Evolutionary conservation across 2,113 vertebrate genomes (phyloP).

Genomic region (Dipodomys stephensi): DNA sequence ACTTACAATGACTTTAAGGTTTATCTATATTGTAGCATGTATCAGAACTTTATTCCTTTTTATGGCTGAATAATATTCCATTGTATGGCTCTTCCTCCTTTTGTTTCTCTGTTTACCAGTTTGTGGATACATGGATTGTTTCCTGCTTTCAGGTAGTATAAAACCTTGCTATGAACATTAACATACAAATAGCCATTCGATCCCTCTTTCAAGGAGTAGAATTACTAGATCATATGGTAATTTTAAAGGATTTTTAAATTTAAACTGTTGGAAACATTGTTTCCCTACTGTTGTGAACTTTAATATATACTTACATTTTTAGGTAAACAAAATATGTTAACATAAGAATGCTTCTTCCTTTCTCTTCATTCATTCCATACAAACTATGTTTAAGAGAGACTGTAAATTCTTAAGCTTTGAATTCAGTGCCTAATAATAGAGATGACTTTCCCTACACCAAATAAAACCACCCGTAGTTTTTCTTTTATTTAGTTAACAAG

Average conservation of each 20-base stretch:
- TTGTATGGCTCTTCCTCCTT: not conserved
- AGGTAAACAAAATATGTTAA: not conserved
- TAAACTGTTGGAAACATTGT: slow-evolving; percentile 52
- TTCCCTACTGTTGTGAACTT: slow-evolving; percentile 38
- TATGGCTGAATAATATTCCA: not conserved
- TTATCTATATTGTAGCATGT: not conserved
- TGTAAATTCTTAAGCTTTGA: slow-evolving; percentile 64
- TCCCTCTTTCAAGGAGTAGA: not conserved
- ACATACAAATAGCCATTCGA: not conserved
- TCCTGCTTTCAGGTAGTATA: not conserved
- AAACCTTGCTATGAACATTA: not conserved
- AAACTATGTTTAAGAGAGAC: slow-evolving; percentile 27
- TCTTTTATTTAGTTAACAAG: slow-evolving; percentile 77
- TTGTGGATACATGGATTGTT: not conserved
- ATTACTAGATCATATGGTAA: not conserved
- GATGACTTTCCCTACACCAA: slow-evolving; percentile 66
- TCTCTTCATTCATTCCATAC: slow-evolving; percentile 32
- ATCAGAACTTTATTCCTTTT: slow-evolving; percentile 21
- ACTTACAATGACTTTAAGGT: not conserved
- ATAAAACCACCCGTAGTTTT: slow-evolving; percentile 32
- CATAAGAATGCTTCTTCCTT: slow-evolving; percentile 13
- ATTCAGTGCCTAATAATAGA: slow-evolving; percentile 72
- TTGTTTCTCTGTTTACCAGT: slow-evolving; percentile 7
- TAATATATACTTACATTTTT: slow-evolving; percentile 9
- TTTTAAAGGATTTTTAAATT: slow-evolving; percentile 54